Base-by-base conservation (phyloP, 2,113 vertebrate genomes). In the Collichthys lucidus region DNA sequence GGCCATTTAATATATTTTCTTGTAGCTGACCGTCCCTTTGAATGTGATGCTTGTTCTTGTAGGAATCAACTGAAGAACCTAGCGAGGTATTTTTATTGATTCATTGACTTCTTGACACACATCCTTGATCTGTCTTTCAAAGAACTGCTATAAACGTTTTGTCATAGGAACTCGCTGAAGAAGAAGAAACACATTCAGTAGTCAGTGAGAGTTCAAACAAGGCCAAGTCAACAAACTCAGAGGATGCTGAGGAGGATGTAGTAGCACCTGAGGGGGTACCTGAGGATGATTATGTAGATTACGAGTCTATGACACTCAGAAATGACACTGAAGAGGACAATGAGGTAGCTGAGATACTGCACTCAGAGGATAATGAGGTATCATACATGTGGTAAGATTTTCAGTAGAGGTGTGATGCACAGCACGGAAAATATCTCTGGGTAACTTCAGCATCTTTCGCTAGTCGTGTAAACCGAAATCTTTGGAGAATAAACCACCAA, bases 131-230 rank as follows among this genome's bases (percentile, higher is more conserved):
- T 74, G 40, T 53, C 53, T 31, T 87, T 85, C 85, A 87, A 84
- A 91, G 77, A 80, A 64, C 56, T 71, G 65, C 74, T 91, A 9
- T 86, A 74, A 86, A 91, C 88, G 85, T 80, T 88, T 92, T 82
- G 42, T 86, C 77, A 11, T 89, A 95, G 94, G 94, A 80, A 22
- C 72, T 69, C 12, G 12, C 61, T 71, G 87, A 90, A 68, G 90
- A 90, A 68, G 78, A 90, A 70, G 78, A 90, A 77, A 80, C 80
- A 12, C 63, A 55, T 35, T 86, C 70, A 17, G 77, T 92, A 89
- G 91, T 89, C 88, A 88, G 85, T 76, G 86, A 92, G 75, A 61
- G 61, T 75, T 92, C 89, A 92, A 89, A 89, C 90, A 90, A 90
- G 80, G 82, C 74, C 66, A 59, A 83, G 86, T 79, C 90, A 67